Percentiles rank a stretch among this genome's conserved stretches.
These are phyloP conservation scores for Tetheella fluctuosa DNA, from an alignment of 2,888 invertebrate species.

Conservation along the genomic window DNA sequence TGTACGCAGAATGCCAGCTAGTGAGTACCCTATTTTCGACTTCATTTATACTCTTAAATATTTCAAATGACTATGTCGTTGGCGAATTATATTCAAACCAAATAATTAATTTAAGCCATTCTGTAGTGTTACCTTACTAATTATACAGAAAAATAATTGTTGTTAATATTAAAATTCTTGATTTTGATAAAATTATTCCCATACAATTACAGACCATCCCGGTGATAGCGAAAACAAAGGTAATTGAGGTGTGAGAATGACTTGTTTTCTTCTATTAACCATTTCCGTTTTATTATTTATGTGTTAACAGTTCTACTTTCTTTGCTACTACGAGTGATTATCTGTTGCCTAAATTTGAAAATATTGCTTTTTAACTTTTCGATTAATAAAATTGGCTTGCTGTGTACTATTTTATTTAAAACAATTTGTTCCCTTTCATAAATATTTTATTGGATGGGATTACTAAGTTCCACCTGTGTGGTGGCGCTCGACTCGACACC, in stretches of 20 bases:
- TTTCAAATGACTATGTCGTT: background rate
- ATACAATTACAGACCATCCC: slow-evolving; percentile 71
- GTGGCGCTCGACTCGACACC: too few relatives aligned
- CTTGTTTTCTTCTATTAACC: slow-evolving; percentile 30
- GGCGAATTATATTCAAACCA: background rate
- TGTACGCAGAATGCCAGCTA: slow-evolving; percentile 86
- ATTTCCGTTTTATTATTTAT: slow-evolving; percentile 31
- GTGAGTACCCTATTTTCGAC: slow-evolving; percentile 55
- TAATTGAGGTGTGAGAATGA: slow-evolving; percentile 47
- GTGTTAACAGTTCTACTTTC: slow-evolving; percentile 33
- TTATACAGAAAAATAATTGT: too few relatives aligned
- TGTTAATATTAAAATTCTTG: slow-evolving; percentile 11
- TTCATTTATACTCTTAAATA: background rate
- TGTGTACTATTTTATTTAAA: background rate
- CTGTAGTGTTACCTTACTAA: too few relatives aligned
- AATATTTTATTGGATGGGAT: too few relatives aligned
- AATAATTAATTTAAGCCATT: background rate
- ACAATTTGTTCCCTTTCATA: too few relatives aligned
- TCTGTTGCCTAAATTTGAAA: slow-evolving; percentile 8
- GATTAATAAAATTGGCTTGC: slow-evolving; percentile 3
- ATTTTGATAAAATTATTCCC: slow-evolving; percentile 22
- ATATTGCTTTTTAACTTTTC: background rate
- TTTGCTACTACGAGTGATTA: slow-evolving; percentile 15
- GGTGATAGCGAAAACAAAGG: slow-evolving; percentile 75
- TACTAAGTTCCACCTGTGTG: too few relatives aligned